Conservation (phyloP, 2,888 invertebrate species). For the Rotaria macrura region DNA sequence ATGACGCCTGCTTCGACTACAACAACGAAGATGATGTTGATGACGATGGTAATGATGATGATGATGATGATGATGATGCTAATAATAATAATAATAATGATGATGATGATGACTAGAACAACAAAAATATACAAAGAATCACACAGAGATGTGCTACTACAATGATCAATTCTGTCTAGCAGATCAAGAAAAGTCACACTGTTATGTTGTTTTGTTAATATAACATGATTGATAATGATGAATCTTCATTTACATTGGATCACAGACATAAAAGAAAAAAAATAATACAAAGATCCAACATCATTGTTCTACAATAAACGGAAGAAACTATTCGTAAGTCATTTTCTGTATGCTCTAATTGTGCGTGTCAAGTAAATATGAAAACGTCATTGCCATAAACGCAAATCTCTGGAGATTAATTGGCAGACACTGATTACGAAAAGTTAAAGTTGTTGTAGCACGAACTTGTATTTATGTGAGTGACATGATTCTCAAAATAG, state of each 20-base stretch:
- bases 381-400: not conserved
- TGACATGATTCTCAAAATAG: not conserved
- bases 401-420: not conserved
- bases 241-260: not conserved
- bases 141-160: not conserved
- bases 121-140: not conserved
- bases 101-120: not conserved
- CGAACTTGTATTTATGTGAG: not conserved
- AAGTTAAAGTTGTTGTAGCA: not conserved
- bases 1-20: not conserved
- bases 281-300: not conserved
- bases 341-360: not conserved
- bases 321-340: not conserved
- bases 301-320: not conserved
- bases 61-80: too few species aligned
- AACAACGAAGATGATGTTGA: not conserved
- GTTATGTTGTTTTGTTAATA: not conserved
- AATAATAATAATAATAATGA: not conserved
- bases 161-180: not conserved
- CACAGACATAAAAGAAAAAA: not conserved
- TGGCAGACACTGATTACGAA: not conserved
- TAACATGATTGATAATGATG: not conserved
- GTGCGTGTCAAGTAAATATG: not conserved
- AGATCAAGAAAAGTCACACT: not conserved
- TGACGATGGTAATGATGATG: not conserved